Percentiles rank a stretch among this genome's conserved stretches.
phyloP scores from a whole-genome alignment of 2,113 vertebrate genomes.

The human region DNA sequence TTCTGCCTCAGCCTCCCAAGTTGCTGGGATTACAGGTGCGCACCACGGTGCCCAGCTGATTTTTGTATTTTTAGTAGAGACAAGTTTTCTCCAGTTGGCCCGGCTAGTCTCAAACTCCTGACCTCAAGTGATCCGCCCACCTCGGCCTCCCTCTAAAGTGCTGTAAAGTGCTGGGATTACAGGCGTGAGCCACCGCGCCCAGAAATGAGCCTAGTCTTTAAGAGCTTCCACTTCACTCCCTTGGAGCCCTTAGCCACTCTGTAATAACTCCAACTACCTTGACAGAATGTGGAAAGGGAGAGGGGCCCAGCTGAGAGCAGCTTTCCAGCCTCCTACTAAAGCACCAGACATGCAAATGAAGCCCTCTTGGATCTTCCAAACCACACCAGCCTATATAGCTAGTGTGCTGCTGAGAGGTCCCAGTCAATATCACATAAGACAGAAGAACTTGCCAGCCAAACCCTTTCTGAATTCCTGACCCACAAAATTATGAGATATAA shows the following conservation, averaged over 20 bases:
- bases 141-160: no score
- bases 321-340: not conserved
- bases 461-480: not conserved
- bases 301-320: not conserved
- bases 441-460: conserved; percentile 16
- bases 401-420: not conserved
- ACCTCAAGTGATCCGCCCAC: no score
- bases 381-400: not conserved
- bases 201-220: not conserved
- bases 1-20: no score
- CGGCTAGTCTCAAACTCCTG: no score
- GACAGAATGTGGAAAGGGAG: not conserved
- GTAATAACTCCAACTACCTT: not conserved
- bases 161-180: no score
- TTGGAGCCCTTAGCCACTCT: not conserved
- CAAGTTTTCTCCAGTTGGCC: no score
- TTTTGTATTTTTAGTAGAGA: no score
- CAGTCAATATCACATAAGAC: not conserved
- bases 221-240: not conserved
- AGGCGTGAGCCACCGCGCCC: no score
- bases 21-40: no score
- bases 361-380: not conserved
- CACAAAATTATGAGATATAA: not conserved
- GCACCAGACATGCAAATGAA: not conserved
- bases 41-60: no score